Percentiles rank a stretch among this genome's conserved stretches.
Evolutionary conservation across 2,888 invertebrate genomes (phyloP).

Genomic region (Eupithecia insigniata): DNA sequence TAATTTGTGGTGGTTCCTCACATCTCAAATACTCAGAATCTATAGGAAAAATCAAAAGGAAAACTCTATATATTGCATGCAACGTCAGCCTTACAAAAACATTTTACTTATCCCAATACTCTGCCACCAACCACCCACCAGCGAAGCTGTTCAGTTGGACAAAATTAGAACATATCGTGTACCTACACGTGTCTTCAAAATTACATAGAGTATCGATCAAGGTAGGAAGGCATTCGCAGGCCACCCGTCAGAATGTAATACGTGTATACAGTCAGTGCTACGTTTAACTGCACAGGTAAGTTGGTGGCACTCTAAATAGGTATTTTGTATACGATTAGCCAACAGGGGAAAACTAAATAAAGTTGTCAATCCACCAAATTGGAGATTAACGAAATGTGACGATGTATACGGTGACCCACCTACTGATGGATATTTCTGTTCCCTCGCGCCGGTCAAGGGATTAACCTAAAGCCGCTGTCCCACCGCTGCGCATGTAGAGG

Average conservation of each 20-base stretch:
- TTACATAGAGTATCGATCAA: not conserved
- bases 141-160: not conserved
- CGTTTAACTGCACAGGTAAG: not conserved
- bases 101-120: slow-evolving; percentile 9
- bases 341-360: slow-evolving; percentile 32
- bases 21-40: not conserved
- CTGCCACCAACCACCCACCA: not conserved
- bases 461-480: too few species aligned
- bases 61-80: not conserved
- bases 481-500: too few species aligned
- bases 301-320: slow-evolving; percentile 10
- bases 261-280: too few species aligned
- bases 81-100: slow-evolving; percentile 6
- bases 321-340: slow-evolving; percentile 22
- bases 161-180: not conserved
- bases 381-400: slow-evolving; percentile 37
- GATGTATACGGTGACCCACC: slow-evolving; percentile 30
- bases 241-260: not conserved
- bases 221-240: not conserved
- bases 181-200: not conserved
- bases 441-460: slow-evolving; percentile 19
- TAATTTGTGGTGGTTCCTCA: not conserved
- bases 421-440: slow-evolving; percentile 23
- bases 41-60: not conserved
- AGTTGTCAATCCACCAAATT: slow-evolving; percentile 37